Evolutionary conservation across 2,888 invertebrate species (phyloP).

Genomic region (Hofmannophila pseudospretella): DNA sequence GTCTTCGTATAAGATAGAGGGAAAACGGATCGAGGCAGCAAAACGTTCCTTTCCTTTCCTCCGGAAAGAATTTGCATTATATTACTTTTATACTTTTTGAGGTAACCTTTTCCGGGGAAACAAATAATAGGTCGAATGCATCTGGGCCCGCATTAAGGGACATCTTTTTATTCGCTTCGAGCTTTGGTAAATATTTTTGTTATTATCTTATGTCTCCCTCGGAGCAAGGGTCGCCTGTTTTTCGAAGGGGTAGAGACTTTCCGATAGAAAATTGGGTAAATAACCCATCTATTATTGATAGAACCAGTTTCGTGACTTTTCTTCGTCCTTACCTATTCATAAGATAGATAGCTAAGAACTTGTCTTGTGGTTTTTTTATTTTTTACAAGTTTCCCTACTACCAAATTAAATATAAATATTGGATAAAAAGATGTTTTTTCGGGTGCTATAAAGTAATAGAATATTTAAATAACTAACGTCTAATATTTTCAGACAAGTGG

Average conservation of each 20-base stretch:
- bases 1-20: constrained; percentile 43
- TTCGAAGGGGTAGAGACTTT: constrained; percentile 37
- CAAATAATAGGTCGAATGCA: constrained; percentile 72
- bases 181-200: constrained; percentile 74
- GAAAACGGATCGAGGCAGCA: constrained; percentile 47
- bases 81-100: constrained; percentile 54
- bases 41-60: constrained; percentile 36
- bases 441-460: too few relatives aligned
- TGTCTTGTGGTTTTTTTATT: too few relatives aligned
- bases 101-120: constrained; percentile 57
- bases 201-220: constrained; percentile 54
- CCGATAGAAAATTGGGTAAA: constrained; percentile 49
- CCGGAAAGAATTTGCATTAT: constrained; percentile 61
- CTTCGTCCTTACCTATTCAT: too few relatives aligned
- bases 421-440: too few relatives aligned
- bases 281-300: constrained; percentile 52
- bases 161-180: constrained; percentile 70
- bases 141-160: constrained; percentile 71
- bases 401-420: too few relatives aligned
- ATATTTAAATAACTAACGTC: too few relatives aligned
- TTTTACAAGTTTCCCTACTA: too few relatives aligned
- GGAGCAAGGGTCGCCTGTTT: constrained; percentile 28
- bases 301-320: constrained; percentile 1
- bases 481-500: neutral
- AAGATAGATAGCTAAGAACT: too few relatives aligned